Percentiles rank a stretch among this genome's conserved stretches.
These are phyloP conservation scores for Ascaphus truei DNA, from an alignment of 2,113 vertebrate genomes.

Conservation along the genomic window DNA sequence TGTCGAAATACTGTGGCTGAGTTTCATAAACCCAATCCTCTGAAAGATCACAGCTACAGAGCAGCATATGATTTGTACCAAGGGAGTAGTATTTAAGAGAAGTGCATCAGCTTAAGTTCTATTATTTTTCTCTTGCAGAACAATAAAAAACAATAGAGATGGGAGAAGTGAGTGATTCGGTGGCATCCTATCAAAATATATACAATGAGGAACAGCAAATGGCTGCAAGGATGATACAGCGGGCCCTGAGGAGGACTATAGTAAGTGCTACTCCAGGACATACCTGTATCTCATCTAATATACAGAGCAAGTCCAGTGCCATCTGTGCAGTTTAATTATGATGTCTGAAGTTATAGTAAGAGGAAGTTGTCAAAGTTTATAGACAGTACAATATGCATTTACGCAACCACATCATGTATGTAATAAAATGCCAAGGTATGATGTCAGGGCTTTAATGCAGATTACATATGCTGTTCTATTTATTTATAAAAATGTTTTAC, in stretches of 20 bases:
- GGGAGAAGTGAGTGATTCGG: background rate
- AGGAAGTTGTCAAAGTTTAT: background rate
- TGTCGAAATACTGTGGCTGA: no score
- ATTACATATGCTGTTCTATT: no score
- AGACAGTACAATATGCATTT: background rate
- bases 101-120: no score
- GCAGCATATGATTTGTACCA: no score
- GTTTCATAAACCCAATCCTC: no score
- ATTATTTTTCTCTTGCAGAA: background rate
- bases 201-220: background rate
- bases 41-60: no score
- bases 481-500: no score
- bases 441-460: no score
- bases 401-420: background rate
- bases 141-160: background rate
- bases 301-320: no score
- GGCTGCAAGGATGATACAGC: constrained; percentile 10
- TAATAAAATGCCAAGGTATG: background rate
- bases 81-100: no score
- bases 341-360: no score
- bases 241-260: constrained; percentile 3
- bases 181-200: background rate
- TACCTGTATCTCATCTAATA: background rate
- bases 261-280: background rate
- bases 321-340: no score